Evolutionary conservation across 92 coral and sea anemone species (phyloP).

Genomic region (Umimayanthus chanpuru): DNA sequence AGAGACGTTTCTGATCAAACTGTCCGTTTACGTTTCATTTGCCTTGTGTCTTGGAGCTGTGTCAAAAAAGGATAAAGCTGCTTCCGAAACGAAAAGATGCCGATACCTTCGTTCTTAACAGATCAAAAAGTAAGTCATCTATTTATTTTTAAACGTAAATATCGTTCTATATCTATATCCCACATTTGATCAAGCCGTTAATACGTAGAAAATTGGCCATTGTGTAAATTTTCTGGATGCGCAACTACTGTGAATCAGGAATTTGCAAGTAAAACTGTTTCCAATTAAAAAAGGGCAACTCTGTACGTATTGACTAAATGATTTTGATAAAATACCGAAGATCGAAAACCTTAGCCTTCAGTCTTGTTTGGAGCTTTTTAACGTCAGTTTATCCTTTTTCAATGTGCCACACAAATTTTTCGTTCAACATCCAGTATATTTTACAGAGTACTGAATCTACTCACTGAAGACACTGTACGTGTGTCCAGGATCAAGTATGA

Average conservation of each 20-base stretch:
- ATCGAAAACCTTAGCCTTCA: no score
- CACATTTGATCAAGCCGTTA: background rate
- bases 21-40: background rate
- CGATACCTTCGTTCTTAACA: constrained; percentile 10
- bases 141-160: background rate
- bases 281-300: background rate
- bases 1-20: background rate
- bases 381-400: background rate
- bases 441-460: no score
- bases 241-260: background rate
- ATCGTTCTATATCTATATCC: background rate
- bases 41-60: background rate
- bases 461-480: no score
- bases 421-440: background rate
- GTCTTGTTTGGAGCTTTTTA: no score
- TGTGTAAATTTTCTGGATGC: background rate
- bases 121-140: constrained; percentile 29
- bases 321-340: no score
- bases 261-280: background rate
- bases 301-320: background rate
- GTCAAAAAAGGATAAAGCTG: background rate
- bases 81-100: constrained; percentile 13
- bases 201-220: background rate
- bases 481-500: no score
- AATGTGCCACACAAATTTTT: background rate